phyloP scores from a whole-genome alignment of 1,140 invertebrate genomes.

The Zaprionus tsacasi region DNA sequence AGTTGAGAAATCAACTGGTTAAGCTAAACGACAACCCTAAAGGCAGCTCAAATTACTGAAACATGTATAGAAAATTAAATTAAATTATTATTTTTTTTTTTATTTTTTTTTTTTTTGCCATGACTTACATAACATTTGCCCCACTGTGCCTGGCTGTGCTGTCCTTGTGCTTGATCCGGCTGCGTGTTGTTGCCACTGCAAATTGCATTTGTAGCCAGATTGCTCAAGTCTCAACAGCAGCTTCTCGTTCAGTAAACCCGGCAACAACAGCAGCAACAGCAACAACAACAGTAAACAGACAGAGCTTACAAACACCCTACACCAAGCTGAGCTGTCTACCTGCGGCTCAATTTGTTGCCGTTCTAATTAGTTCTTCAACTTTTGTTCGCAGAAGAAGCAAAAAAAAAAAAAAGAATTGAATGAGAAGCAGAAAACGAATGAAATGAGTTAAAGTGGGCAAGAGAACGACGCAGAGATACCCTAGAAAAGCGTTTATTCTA shows the following conservation, averaged over 20 bases:
- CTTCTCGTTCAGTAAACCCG: conserved; percentile 1
- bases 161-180: background rate
- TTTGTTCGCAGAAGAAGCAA: conserved; percentile 34
- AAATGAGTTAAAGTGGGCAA: background rate
- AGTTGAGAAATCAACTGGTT: background rate
- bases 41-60: background rate
- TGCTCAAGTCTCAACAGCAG: conserved; percentile 13
- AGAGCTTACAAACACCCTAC: background rate
- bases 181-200: conserved; percentile 6
- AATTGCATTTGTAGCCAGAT: conserved; percentile 26
- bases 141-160: background rate
- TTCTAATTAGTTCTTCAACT: conserved; percentile 71
- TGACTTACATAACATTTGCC: background rate
- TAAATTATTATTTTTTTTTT: background rate
- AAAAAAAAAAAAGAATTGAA: background rate
- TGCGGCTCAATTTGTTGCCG: conserved; percentile 54
- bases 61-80: too few species aligned
- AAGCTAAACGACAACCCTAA: background rate
- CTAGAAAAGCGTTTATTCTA: background rate
- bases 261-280: background rate
- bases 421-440: background rate
- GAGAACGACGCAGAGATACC: background rate
- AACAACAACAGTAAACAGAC: background rate
- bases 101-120: background rate
- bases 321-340: conserved; percentile 2